A percentile compares a stretch with the other conserved stretches of the same genome.
phyloP scores from a whole-genome alignment of 2,113 vertebrate species.

The Serinus canaria region DNA sequence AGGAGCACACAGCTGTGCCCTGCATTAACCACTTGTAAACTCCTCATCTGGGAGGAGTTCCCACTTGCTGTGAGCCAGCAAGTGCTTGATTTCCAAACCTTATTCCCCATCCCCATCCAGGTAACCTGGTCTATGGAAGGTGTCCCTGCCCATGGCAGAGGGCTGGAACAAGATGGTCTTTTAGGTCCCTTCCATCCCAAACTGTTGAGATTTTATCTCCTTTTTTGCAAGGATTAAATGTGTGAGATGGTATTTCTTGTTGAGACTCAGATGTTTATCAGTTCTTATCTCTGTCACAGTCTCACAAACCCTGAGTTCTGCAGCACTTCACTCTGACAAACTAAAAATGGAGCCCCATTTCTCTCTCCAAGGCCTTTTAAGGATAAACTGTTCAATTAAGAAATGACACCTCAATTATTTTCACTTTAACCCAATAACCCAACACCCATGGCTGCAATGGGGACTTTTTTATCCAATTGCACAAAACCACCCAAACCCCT shows the following conservation, averaged over 20 bases:
- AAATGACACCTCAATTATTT: neutral
- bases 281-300: neutral
- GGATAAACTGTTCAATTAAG: neutral
- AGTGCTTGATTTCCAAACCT: neutral
- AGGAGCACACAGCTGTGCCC: neutral
- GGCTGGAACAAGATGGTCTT: neutral
- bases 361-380: neutral
- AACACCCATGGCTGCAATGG: fast-evolving
- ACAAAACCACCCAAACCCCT: neutral
- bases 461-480: neutral
- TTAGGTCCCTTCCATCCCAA: neutral
- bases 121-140: neutral
- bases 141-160: neutral
- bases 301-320: neutral
- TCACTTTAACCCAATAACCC: neutral
- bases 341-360: neutral
- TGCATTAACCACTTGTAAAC: neutral
- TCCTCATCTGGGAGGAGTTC: neutral
- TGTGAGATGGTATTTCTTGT: neutral
- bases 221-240: neutral
- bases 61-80: neutral
- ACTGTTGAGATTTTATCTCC: neutral
- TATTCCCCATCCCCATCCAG: neutral
- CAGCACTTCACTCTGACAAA: neutral
- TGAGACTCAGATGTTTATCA: neutral